These are phyloP conservation scores for Boloria euphrosyne DNA, from an alignment of 2,888 invertebrate genomes.

Conservation along the genomic window DNA sequence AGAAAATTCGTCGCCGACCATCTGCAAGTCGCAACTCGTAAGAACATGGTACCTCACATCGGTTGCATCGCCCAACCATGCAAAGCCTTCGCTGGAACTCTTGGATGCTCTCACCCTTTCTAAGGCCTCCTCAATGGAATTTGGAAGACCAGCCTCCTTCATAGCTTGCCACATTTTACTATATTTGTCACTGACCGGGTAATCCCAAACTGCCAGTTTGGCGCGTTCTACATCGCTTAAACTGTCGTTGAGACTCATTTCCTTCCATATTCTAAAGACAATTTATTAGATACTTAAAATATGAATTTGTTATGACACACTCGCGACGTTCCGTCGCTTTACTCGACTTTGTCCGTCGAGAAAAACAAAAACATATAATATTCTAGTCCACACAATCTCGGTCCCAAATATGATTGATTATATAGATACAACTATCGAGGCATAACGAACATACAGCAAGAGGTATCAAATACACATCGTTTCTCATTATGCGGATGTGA, in stretches of 20 bases:
- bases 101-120: constrained; percentile 83
- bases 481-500: too few species aligned
- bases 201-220: constrained; percentile 98
- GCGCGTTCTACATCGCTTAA: constrained; percentile 94
- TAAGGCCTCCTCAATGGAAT: constrained; percentile 90
- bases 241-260: constrained; percentile 97
- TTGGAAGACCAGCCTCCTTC: constrained; percentile 91
- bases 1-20: constrained; percentile 98
- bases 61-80: constrained; percentile 96
- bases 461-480: too few species aligned
- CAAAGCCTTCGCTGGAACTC: constrained; percentile 92
- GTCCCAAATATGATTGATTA: too few species aligned
- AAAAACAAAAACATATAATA: too few species aligned
- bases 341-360: too few species aligned
- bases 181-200: constrained; percentile 98
- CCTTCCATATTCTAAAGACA: constrained; percentile 94
- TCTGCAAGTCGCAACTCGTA: constrained; percentile 93
- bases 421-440: too few species aligned
- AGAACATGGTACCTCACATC: constrained; percentile 91
- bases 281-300: not conserved
- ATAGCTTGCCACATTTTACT: constrained; percentile 99
- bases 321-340: too few species aligned
- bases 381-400: too few species aligned
- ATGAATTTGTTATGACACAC: too few species aligned
- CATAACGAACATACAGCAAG: too few species aligned